Conservation (phyloP, 2,888 invertebrate species). For the Catonia carolina region DNA sequence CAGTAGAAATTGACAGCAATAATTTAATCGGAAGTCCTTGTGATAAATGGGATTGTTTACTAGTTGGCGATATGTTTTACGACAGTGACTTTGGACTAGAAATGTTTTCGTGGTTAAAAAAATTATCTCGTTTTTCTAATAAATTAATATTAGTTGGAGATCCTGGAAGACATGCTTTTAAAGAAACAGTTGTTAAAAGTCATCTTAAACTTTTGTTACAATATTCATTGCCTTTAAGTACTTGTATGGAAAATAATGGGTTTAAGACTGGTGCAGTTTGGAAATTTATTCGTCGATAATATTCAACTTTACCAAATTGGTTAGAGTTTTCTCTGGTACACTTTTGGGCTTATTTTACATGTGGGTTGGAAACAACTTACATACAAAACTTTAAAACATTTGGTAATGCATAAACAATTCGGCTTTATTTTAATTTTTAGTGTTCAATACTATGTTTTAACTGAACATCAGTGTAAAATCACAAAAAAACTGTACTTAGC, state of each 20-base stretch:
- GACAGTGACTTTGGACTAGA: slow-evolving; percentile 51
- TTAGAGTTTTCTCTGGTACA: too few relatives aligned
- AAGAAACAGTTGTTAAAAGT: slow-evolving; percentile 7
- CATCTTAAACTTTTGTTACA: slow-evolving; percentile 36
- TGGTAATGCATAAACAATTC: too few relatives aligned
- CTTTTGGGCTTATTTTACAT: too few relatives aligned
- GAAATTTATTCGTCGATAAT: neutral
- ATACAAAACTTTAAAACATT: too few relatives aligned
- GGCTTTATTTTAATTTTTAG: too few relatives aligned
- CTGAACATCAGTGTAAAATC: too few relatives aligned
- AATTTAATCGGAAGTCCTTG: slow-evolving; percentile 44
- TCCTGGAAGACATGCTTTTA: slow-evolving; percentile 50
- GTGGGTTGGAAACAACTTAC: too few relatives aligned
- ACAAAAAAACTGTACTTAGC: too few relatives aligned
- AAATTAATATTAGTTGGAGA: slow-evolving; percentile 52
- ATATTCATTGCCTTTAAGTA: slow-evolving; percentile 45
- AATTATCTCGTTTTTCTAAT: slow-evolving; percentile 39
- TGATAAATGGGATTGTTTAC: slow-evolving; percentile 49
- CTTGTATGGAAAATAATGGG: slow-evolving; percentile 50
- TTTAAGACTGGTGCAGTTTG: slow-evolving; percentile 39
- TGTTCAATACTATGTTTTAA: too few relatives aligned
- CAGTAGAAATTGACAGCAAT: slow-evolving; percentile 41
- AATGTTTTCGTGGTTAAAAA: slow-evolving; percentile 51
- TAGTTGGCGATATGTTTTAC: slow-evolving; percentile 67
- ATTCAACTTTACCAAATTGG: too few relatives aligned